Evolutionary conservation across 2,888 invertebrate genomes (phyloP).

Genomic region (Ormyrus pomaceus): DNA sequence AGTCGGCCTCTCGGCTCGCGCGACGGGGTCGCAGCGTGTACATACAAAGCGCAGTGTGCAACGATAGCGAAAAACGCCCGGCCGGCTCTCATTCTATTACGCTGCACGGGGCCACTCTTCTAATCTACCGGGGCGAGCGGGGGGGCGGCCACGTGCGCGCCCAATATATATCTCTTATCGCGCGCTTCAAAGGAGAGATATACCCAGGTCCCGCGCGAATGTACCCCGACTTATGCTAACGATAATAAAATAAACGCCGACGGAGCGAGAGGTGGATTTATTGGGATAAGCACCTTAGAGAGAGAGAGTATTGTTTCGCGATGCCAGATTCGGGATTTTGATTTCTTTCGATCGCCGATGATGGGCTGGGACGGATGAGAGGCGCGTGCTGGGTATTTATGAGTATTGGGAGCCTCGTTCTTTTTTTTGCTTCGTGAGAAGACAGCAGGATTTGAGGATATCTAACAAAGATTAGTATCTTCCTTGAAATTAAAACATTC

Average conservation of each 20-base stretch:
- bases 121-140: slow-evolving; percentile 39
- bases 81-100: slow-evolving; percentile 50
- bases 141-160: slow-evolving; percentile 59
- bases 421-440: too few relatives aligned
- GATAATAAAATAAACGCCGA: slow-evolving; percentile 52
- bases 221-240: slow-evolving; percentile 54
- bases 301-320: background rate
- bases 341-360: background rate
- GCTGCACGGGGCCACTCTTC: slow-evolving; percentile 10
- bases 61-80: slow-evolving; percentile 17
- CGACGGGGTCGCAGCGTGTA: slow-evolving; percentile 23
- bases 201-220: background rate
- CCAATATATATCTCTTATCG: slow-evolving; percentile 64
- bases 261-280: slow-evolving; percentile 41
- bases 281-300: slow-evolving; percentile 56
- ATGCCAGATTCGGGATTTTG: slow-evolving; percentile 23
- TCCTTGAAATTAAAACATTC: too few relatives aligned
- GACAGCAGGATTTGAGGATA: too few relatives aligned
- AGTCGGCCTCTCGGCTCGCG: slow-evolving; percentile 14
- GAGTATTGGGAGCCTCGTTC: too few relatives aligned
- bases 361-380: background rate
- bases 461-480: too few relatives aligned
- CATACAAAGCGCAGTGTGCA: background rate
- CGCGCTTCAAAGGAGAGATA: slow-evolving; percentile 32
- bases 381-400: background rate